These are phyloP conservation scores for Rhinichthys klamathensis DNA, from an alignment of 2,113 vertebrate genomes.

Conservation along the genomic window DNA sequence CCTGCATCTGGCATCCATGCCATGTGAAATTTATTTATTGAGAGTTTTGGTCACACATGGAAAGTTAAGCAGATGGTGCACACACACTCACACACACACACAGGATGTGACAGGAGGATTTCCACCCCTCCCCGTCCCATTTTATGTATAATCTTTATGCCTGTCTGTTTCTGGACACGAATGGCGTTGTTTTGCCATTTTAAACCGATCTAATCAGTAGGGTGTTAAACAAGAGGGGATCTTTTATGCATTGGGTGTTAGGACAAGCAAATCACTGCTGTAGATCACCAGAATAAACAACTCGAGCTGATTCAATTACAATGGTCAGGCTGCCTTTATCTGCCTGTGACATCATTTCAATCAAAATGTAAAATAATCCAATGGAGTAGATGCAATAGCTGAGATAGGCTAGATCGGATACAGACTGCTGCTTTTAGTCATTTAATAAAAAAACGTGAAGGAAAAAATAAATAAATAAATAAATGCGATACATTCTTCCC, in stretches of 20 bases:
- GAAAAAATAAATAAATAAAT: conserved; percentile 65
- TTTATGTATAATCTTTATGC: conserved; percentile 80
- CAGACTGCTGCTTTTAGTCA: conserved; percentile 92
- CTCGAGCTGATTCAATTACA: conserved; percentile 95
- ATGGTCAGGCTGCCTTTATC: conserved; percentile 90
- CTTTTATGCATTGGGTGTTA: conserved; percentile 92
- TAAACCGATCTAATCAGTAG: conserved; percentile 91
- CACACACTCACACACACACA: conserved; percentile 56
- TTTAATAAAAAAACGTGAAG: conserved; percentile 83
- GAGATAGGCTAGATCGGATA: conserved; percentile 83
- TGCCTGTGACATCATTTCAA: conserved; percentile 97
- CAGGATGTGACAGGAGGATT: conserved; percentile 54
- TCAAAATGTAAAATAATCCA: conserved; percentile 99
- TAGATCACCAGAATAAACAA: conserved; percentile 96
- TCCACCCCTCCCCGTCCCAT: conserved; percentile 58
- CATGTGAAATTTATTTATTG: conserved; percentile 80
- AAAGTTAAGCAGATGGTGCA: conserved; percentile 89
- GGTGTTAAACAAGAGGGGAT: conserved; percentile 92
- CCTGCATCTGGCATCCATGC: conserved; percentile 75
- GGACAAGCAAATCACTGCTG: conserved; percentile 88
- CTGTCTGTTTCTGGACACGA: conserved; percentile 76
- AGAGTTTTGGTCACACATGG: conserved; percentile 90
- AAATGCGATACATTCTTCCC: conserved; percentile 64
- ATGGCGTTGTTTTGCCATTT: conserved; percentile 82
- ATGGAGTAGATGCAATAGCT: conserved; percentile 88